Percentiles rank a stretch among this genome's conserved stretches.
These are phyloP conservation scores for Pristionchus pacificus DNA, from an alignment of 1,140 invertebrate species.

Conservation along the genomic window DNA sequence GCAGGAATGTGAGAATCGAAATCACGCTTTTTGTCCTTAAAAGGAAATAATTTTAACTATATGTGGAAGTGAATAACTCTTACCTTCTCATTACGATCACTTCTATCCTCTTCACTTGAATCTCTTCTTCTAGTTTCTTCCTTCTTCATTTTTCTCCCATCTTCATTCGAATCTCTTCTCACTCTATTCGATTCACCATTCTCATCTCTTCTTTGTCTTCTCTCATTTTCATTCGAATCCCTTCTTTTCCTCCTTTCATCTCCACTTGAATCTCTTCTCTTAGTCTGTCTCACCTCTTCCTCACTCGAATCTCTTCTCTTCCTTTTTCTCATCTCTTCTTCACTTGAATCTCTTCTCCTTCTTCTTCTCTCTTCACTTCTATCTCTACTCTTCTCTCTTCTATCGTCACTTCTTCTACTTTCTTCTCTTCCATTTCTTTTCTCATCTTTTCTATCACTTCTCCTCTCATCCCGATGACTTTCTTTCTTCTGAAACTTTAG, in stretches of 20 bases:
- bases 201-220: not conserved
- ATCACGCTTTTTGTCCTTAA: too few relatives aligned
- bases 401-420: not conserved
- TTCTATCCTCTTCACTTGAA: not conserved
- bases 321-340: conserved; percentile 2
- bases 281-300: conserved; percentile 3
- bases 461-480: not conserved
- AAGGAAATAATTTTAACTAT: too few relatives aligned
- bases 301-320: not conserved
- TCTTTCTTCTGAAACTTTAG: not conserved
- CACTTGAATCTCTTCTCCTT: not conserved
- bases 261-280: not conserved
- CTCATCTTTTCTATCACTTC: not conserved
- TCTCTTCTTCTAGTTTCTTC: not conserved
- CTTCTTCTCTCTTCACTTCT: not conserved
- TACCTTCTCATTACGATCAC: not conserved
- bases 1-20: not conserved
- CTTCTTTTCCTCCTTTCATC: not conserved
- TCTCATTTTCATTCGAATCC: not conserved
- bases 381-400: not conserved
- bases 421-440: conserved; percentile 3
- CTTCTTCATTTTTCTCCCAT: not conserved
- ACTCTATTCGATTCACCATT: not conserved
- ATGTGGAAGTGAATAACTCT: not conserved
- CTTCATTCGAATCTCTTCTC: not conserved